These are phyloP conservation scores for Eulemur macaco DNA, from an alignment of 2,113 vertebrate species.

Conservation along the genomic window DNA sequence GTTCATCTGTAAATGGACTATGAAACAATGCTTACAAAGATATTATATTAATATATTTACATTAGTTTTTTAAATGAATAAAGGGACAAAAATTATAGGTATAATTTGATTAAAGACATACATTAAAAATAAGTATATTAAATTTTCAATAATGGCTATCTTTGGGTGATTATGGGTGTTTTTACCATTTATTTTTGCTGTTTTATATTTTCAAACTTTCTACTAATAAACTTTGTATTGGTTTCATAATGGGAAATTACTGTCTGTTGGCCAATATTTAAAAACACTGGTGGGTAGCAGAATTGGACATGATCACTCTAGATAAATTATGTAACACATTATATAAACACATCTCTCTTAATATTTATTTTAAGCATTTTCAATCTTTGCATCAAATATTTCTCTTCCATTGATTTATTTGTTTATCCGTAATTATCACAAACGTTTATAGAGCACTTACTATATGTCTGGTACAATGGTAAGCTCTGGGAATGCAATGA, in stretches of 20 bases:
- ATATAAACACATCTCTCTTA: not conserved
- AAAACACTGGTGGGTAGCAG: not conserved
- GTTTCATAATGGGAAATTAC: not conserved
- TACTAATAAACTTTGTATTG: not conserved
- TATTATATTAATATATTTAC: not conserved
- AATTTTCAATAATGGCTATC: not conserved
- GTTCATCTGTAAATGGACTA: not conserved
- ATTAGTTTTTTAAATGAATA: not conserved
- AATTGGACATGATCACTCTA: not conserved
- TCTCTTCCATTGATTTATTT: not conserved
- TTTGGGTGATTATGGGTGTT: not conserved
- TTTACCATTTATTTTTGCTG: not conserved
- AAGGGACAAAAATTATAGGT: not conserved
- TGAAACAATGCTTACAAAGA: not conserved
- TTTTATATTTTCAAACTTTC: not conserved
- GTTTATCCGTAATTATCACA: not conserved
- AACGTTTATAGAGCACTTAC: not conserved
- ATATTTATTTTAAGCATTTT: conserved; percentile 13
- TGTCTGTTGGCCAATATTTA: not conserved
- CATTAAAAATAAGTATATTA: not conserved
- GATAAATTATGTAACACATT: not conserved
- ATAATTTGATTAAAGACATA: not conserved
- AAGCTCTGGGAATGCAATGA: not conserved
- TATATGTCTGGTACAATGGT: not conserved
- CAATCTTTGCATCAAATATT: not conserved